Conservation (phyloP, 2,113 vertebrate species). For the Coracopsis vasa region DNA sequence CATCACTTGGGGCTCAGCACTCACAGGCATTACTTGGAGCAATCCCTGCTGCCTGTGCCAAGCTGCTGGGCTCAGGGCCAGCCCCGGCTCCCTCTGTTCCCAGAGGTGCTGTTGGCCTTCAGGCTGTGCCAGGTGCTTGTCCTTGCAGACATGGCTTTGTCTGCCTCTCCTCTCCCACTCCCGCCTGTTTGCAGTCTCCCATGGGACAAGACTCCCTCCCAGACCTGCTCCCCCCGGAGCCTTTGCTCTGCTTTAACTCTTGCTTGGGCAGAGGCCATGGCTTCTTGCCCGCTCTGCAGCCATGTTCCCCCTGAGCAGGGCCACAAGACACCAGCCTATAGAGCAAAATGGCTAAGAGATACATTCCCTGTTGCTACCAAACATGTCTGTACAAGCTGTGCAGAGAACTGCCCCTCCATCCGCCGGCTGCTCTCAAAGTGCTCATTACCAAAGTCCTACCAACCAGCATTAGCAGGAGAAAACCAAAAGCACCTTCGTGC, state of each 20-base stretch:
- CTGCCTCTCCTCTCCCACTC: slow-evolving; percentile 1
- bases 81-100: not conserved
- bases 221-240: not conserved
- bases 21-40: not conserved
- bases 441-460: accelerated
- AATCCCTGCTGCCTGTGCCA: accelerated
- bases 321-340: no score
- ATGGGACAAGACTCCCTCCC: not conserved
- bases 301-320: accelerated
- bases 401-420: no score
- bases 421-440: not conserved
- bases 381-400: no score
- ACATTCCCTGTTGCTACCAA: not conserved
- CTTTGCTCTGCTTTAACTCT: not conserved
- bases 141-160: not conserved
- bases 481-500: not conserved
- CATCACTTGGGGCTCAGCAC: not conserved
- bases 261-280: not conserved
- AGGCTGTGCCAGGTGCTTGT: not conserved
- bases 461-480: not conserved
- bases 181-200: not conserved
- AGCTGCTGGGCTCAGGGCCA: not conserved
- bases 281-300: not conserved
- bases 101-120: not conserved
- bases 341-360: not conserved